Conservation (phyloP, 2,888 invertebrate species). For the Agrochola litura region DNA sequence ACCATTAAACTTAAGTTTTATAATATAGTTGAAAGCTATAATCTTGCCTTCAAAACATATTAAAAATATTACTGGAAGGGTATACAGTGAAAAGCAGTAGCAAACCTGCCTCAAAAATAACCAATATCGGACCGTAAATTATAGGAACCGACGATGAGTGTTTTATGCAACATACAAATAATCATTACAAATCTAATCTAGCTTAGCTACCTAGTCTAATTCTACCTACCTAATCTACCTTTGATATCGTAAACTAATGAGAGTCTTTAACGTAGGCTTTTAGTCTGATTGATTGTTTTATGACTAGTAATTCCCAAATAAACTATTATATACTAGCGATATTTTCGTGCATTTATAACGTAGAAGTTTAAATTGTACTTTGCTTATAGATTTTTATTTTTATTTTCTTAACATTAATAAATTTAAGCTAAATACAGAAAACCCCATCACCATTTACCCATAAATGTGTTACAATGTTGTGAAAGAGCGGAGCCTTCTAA, state of each 20-base stretch:
- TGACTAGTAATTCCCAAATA: background rate
- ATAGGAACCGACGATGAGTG: background rate
- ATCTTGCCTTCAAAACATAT: background rate
- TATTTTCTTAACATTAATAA: too few species aligned
- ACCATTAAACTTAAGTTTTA: background rate
- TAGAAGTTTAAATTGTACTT: background rate
- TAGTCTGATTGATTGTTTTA: constrained; percentile 24
- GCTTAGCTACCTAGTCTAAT: constrained; percentile 14
- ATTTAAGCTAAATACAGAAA: too few species aligned
- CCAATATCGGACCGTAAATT: background rate
- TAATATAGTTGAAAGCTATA: background rate
- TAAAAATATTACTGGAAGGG: background rate
- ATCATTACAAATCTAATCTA: constrained; percentile 17
- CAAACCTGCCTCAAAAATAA: background rate
- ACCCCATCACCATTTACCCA: too few species aligned
- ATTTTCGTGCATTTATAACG: background rate
- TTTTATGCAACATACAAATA: background rate
- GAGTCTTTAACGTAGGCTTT: background rate
- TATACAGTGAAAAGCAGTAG: background rate
- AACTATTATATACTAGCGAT: background rate
- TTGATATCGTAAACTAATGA: constrained; percentile 3
- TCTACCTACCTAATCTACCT: background rate
- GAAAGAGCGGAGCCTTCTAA: too few species aligned
- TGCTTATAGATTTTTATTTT: too few species aligned
- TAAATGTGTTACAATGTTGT: too few species aligned